A percentile compares a stretch with the other conserved stretches of the same genome.
phyloP scores from a whole-genome alignment of 2,113 vertebrate species.

The Plecotus auritus region DNA sequence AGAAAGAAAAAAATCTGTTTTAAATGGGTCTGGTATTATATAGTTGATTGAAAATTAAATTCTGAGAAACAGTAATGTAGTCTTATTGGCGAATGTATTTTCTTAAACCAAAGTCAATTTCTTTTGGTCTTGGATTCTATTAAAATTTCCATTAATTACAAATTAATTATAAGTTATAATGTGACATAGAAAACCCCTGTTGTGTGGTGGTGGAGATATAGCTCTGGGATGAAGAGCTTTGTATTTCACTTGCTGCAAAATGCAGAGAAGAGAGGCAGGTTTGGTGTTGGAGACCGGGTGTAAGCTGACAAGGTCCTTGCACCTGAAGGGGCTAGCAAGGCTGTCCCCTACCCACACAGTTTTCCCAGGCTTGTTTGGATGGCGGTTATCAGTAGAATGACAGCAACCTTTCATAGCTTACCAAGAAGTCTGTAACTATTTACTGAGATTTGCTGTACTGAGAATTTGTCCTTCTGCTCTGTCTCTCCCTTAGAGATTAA shows the following conservation, averaged over 20 bases:
- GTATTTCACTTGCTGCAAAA: neutral
- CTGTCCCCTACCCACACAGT: too few species aligned
- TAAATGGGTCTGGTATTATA: neutral
- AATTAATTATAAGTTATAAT: neutral
- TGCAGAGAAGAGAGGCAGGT: neutral
- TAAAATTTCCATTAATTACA: neutral
- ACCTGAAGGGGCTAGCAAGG: too few species aligned
- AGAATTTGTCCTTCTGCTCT: too few species aligned
- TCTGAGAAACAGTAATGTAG: neutral
- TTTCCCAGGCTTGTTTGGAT: too few species aligned
- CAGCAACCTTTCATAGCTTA: too few species aligned
- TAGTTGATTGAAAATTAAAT: neutral
- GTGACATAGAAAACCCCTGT: neutral
- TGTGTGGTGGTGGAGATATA: rapidly evolving
- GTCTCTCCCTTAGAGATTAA: too few species aligned
- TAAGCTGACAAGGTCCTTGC: too few species aligned
- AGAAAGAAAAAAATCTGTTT: neutral
- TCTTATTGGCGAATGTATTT: neutral
- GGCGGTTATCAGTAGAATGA: too few species aligned
- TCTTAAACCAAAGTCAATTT: neutral
- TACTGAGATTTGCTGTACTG: too few species aligned
- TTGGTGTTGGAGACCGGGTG: too few species aligned
- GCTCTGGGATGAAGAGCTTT: neutral
- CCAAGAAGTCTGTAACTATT: too few species aligned
- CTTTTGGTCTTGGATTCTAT: neutral